Evolutionary conservation across 2,797 vertebrate genomes (phyloP).

Genomic region (Pterois miles): DNA sequence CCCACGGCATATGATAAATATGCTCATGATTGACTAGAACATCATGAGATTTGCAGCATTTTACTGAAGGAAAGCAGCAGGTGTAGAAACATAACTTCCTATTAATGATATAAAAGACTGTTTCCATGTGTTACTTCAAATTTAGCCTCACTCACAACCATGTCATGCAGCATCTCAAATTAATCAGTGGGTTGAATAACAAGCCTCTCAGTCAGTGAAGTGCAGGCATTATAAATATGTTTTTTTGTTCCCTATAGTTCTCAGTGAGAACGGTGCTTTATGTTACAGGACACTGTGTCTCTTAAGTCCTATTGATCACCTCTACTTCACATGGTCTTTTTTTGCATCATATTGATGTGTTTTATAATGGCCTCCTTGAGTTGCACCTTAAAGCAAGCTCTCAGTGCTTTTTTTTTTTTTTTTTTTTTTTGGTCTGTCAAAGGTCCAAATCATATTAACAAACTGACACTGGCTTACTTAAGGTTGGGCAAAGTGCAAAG

Average conservation of each 20-base stretch:
- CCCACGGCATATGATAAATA: not conserved
- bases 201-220: conserved; percentile 7
- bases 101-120: not conserved
- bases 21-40: not conserved
- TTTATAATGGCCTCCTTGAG: conserved; percentile 39
- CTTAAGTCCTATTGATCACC: conserved; percentile 4
- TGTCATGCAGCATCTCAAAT: conserved; percentile 1
- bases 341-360: conserved; percentile 86
- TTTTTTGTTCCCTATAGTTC: conserved; percentile 71
- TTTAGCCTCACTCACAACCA: conserved; percentile 14
- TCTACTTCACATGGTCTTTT: conserved; percentile 24
- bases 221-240: conserved; percentile 17
- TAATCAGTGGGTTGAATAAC: conserved; percentile 1
- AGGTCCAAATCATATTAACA: conserved; percentile 12
- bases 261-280: conserved; percentile 81
- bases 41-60: conserved; percentile 5
- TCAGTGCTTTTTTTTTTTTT: conserved; percentile 32
- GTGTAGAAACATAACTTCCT: not conserved
- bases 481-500: conserved; percentile 12
- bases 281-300: conserved; percentile 40
- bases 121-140: conserved; percentile 27
- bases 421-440: conserved; percentile 25
- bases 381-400: conserved; percentile 35
- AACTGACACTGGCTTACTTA: conserved; percentile 5
- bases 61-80: conserved; percentile 10